phyloP scores from a whole-genome alignment of 2,888 invertebrate genomes.

The Melinopterus prodromus region DNA sequence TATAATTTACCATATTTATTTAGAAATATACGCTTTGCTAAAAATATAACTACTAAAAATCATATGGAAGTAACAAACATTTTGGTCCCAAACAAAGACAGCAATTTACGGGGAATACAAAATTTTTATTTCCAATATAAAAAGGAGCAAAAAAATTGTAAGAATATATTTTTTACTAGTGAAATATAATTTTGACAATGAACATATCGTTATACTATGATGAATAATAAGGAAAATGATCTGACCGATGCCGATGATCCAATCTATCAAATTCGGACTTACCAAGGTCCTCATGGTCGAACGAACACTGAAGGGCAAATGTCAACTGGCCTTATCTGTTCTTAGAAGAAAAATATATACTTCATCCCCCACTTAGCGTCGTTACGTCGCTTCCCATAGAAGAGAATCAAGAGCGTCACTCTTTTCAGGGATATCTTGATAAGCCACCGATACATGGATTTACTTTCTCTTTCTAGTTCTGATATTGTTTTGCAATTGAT shows the following conservation, averaged over 20 bases:
- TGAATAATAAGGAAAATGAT: background rate
- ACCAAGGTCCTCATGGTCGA: constrained; percentile 43
- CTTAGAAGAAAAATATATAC: constrained; percentile 46
- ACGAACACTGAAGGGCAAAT: constrained; percentile 40
- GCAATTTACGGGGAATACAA: too few relatives aligned
- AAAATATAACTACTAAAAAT: too few relatives aligned
- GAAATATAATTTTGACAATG: too few relatives aligned
- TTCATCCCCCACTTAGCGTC: constrained; percentile 44
- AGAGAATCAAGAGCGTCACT: constrained; percentile 28
- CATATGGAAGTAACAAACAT: too few relatives aligned
- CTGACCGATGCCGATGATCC: background rate
- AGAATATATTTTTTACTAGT: too few relatives aligned
- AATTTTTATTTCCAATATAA: too few relatives aligned
- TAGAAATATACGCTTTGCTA: too few relatives aligned
- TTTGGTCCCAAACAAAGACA: too few relatives aligned
- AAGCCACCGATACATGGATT: constrained; percentile 19
- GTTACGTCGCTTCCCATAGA: constrained; percentile 29
- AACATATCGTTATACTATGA: background rate
- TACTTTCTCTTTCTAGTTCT: constrained; percentile 31
- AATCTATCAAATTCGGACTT: constrained; percentile 31
- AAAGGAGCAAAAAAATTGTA: too few relatives aligned
- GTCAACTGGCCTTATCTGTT: constrained; percentile 40
- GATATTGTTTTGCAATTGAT: constrained; percentile 26
- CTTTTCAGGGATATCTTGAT: constrained; percentile 30
- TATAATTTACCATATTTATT: too few relatives aligned